Evolutionary conservation across 2,113 vertebrate species (phyloP).

Genomic region (Strix uralensis): DNA sequence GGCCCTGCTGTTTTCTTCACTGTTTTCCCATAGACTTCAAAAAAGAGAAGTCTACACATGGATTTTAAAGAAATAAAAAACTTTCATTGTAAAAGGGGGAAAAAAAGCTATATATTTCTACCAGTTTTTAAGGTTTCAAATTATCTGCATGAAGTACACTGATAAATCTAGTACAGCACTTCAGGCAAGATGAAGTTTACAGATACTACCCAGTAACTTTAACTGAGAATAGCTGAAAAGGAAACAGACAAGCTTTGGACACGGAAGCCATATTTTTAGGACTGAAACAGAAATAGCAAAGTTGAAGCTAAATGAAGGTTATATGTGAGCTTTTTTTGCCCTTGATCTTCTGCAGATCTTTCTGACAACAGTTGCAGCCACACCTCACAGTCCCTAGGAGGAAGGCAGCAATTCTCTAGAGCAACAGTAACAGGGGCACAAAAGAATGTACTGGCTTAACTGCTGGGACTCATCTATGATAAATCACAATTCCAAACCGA

Average conservation of each 20-base stretch:
- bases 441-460: neutral
- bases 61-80: neutral
- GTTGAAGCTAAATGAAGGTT: neutral
- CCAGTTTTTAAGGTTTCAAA: neutral
- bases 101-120: neutral
- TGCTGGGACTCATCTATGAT: neutral
- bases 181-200: neutral
- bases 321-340: neutral
- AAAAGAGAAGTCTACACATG: neutral
- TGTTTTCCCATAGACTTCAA: neutral
- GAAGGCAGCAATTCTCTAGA: neutral
- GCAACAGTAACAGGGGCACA: neutral
- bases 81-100: neutral
- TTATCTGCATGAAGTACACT: neutral
- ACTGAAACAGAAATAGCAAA: neutral
- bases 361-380: neutral
- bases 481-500: neutral
- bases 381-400: neutral
- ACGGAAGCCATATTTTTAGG: neutral
- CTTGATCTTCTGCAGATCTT: neutral
- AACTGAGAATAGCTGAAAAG: neutral
- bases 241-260: neutral
- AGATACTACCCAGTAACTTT: neutral
- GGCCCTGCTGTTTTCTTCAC: neutral
- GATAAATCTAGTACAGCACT: neutral